Percentiles rank a stretch among this genome's conserved stretches.
Evolutionary conservation across 2,888 invertebrate species (phyloP).

Genomic region (Sphinx pinastri): DNA sequence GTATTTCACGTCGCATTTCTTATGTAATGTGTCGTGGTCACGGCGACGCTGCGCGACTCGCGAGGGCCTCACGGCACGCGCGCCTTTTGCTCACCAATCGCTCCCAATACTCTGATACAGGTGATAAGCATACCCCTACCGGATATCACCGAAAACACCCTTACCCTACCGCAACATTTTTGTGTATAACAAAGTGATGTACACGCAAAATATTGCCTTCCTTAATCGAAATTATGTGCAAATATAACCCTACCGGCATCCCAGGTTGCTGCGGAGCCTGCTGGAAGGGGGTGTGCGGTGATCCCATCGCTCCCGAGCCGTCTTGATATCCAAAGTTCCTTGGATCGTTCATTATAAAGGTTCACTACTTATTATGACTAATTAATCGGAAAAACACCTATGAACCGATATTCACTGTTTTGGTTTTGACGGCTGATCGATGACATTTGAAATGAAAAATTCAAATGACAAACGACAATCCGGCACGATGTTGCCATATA

Average conservation of each 20-base stretch:
- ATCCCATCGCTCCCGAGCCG: slow-evolving; percentile 30
- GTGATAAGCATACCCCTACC: neutral
- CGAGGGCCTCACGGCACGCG: too few species aligned
- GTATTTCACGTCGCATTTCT: neutral
- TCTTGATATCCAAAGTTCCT: slow-evolving; percentile 50
- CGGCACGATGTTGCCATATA: neutral
- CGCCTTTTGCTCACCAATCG: too few species aligned
- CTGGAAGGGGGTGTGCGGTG: slow-evolving; percentile 26
- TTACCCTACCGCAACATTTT: too few species aligned
- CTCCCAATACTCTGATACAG: too few species aligned
- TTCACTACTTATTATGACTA: slow-evolving; percentile 23
- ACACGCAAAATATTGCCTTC: too few species aligned
- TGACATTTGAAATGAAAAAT: neutral
- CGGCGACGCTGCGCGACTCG: neutral
- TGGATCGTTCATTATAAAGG: slow-evolving; percentile 49
- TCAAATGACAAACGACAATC: neutral
- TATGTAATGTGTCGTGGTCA: neutral
- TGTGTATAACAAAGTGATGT: too few species aligned
- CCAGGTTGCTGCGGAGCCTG: slow-evolving; percentile 27
- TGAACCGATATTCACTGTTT: neutral
- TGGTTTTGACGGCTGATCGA: neutral
- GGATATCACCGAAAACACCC: neutral
- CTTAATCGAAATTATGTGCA: neutral
- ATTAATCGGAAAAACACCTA: too few species aligned
- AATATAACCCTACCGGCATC: slow-evolving; percentile 60